Conservation (phyloP, 2,113 vertebrate genomes). For the Phasianus colchicus region DNA sequence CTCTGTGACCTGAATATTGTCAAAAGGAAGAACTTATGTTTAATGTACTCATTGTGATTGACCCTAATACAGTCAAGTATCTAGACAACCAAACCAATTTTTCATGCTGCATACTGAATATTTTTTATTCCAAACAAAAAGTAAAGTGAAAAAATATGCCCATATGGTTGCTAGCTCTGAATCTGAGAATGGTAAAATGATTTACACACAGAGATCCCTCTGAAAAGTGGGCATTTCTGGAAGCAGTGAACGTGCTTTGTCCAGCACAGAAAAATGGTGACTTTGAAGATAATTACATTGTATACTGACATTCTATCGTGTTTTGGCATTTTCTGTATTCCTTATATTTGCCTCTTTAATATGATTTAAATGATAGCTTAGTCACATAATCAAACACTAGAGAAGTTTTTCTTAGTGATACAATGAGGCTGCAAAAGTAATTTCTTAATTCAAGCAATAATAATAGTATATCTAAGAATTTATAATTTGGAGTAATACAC, state of each 20-base stretch:
- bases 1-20: neutral
- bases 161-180: neutral
- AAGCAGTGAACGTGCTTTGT: neutral
- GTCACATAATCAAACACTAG: neutral
- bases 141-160: neutral
- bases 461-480: neutral
- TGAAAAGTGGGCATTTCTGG: neutral
- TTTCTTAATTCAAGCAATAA: neutral
- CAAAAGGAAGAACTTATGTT: neutral
- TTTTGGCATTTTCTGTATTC: neutral
- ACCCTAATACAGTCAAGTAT: neutral
- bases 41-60: neutral
- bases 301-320: neutral
- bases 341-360: neutral
- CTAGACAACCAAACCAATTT: neutral
- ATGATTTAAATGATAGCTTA: neutral
- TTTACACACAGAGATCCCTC: neutral
- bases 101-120: neutral
- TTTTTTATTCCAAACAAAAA: neutral
- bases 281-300: neutral
- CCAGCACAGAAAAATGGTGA: neutral
- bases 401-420: neutral
- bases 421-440: neutral
- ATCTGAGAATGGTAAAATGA: neutral
- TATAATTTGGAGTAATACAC: neutral